A percentile compares a stretch with the other conserved stretches of the same genome.
phyloP scores from a whole-genome alignment of 2,888 invertebrate species.

The Nomada fabriciana region DNA sequence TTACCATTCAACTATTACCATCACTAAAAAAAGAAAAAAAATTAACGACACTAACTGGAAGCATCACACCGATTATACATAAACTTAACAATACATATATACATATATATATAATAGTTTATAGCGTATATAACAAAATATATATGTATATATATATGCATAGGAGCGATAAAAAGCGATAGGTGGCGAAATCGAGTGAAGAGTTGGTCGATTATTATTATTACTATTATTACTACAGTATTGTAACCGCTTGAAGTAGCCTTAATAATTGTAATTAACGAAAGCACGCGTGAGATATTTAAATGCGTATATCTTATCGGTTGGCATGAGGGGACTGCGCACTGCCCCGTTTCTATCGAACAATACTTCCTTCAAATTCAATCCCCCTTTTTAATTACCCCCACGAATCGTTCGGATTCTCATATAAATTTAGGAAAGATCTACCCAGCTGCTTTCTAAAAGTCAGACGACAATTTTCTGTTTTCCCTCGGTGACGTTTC shows the following conservation, averaged over 20 bases:
- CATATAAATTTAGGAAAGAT: background rate
- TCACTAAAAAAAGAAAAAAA: conserved; percentile 22
- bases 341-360: conserved; percentile 23
- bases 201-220: conserved; percentile 62
- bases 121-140: conserved; percentile 6
- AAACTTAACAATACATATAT: conserved; percentile 23
- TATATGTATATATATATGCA: conserved; percentile 26
- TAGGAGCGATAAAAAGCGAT: conserved; percentile 53
- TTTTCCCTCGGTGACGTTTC: background rate
- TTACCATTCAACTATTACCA: conserved; percentile 63
- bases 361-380: background rate
- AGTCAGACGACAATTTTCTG: background rate
- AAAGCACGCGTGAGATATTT: conserved; percentile 43
- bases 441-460: background rate
- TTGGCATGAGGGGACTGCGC: conserved; percentile 40
- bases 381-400: background rate
- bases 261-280: conserved; percentile 70
- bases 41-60: conserved; percentile 37
- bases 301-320: conserved; percentile 36
- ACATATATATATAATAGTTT: background rate
- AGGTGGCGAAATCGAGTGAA: conserved; percentile 39
- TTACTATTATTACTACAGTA: conserved; percentile 54
- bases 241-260: conserved; percentile 72
- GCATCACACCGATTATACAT: conserved; percentile 56
- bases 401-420: too few species aligned